These are phyloP conservation scores for Zaprionus ornatus DNA, from an alignment of 1,140 invertebrate genomes.

Conservation along the genomic window DNA sequence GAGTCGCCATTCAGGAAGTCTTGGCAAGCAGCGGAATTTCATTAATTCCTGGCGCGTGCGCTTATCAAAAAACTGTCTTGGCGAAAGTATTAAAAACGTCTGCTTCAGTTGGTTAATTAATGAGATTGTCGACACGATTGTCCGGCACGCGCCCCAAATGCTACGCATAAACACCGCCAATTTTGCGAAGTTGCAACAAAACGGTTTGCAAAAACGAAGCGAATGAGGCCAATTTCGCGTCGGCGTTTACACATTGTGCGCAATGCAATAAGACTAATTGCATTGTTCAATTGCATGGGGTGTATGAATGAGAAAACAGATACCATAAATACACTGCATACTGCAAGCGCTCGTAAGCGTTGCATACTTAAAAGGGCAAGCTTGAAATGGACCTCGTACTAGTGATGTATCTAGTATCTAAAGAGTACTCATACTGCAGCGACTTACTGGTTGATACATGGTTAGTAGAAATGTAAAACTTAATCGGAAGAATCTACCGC, in stretches of 20 bases:
- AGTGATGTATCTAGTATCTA: no score
- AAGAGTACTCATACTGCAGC: no score
- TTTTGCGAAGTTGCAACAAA: not conserved
- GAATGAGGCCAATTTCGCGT: not conserved
- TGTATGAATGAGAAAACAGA: not conserved
- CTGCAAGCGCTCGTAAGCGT: not conserved
- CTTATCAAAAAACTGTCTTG: conserved; percentile 55
- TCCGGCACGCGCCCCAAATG: conserved; percentile 16
- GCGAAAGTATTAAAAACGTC: conserved; percentile 55
- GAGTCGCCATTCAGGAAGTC: not conserved
- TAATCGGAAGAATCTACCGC: no score
- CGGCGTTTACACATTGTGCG: not conserved
- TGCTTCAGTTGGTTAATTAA: conserved; percentile 67
- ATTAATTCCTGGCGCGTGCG: conserved; percentile 64
- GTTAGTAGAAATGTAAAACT: no score
- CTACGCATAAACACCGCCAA: not conserved
- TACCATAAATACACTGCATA: not conserved
- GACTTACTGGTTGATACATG: no score
- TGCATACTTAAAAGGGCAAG: not conserved
- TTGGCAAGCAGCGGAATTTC: conserved; percentile 38
- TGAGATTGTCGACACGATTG: conserved; percentile 32
- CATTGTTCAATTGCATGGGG: not conserved
- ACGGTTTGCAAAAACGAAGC: no score
- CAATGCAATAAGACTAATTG: not conserved
- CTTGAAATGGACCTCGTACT: not conserved